Evolutionary conservation across 2,888 invertebrate genomes (phyloP), one percentile per base, ranked within the genome.

Genomic region (Netelia melanura): DNA sequence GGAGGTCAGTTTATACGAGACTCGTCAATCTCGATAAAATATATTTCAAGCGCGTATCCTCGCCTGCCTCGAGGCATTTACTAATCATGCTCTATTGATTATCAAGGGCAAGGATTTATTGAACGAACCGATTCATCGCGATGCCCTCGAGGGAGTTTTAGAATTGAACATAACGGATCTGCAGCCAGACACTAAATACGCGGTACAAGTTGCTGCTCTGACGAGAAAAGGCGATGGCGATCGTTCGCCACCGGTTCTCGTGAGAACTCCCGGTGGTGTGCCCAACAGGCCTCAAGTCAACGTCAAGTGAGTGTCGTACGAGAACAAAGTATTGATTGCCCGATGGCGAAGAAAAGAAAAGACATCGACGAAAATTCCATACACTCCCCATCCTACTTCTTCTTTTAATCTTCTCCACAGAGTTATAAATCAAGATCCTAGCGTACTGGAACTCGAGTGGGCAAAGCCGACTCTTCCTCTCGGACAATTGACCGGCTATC

Each of bases 211-310:
- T 82, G 98, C 98, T 0, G 99, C 99, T 0, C 95, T 99, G 85
- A 99, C 99, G 3, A 96, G 98, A 86, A 98, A 98, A 94, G 99
- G 99, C 62, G 99, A 99, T 93, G 99, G 99, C 23, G 97, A 98
- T 93, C 95, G 98, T 87, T 98, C 98, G 92, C 95, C 96, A 84
- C 97, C 98, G 30, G 97, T 97, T 80, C 96, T 96, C 84, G 97
- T 98, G 1, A 97, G 96, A 94, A 99, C 99, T 1, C 98, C 98
- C 43, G 98, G 99, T 77, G 98, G 98, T 87, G 98, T 98, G 76
- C 98, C 98, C 56, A 97, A 97, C 88, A 95, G 97, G 89, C 98
- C 98, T 62, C 96, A 96, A 81, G 96, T 98, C 74, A 97, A 96
- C 91, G 95, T 97, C 68, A 98, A 97, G 97, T 97, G 94, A 94